Conservation (phyloP, 2,888 invertebrate genomes). For the Cenopis cana region DNA sequence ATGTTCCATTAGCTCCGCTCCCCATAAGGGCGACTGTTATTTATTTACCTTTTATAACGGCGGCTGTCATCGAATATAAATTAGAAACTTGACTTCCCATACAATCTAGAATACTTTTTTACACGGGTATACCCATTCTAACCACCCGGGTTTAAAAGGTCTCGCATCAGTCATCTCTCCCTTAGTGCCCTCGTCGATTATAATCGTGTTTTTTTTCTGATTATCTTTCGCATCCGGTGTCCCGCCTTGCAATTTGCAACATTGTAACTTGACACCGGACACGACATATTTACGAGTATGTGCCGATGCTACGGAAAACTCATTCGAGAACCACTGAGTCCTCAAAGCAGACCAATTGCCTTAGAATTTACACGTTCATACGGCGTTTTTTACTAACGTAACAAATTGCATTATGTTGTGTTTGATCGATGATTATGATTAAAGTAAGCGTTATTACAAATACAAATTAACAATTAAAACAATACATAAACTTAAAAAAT, state of each 20-base stretch:
- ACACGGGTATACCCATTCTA: not conserved
- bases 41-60: too few species aligned
- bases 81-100: too few species aligned
- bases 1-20: not conserved
- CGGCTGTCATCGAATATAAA: too few species aligned
- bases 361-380: not conserved
- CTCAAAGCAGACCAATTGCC: not conserved
- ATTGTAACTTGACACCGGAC: slow-evolving; percentile 39
- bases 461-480: too few species aligned
- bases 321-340: not conserved
- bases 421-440: slow-evolving; percentile 8
- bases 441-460: slow-evolving; percentile 34
- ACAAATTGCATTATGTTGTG: slow-evolving; percentile 13
- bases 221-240: slow-evolving; percentile 35
- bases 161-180: not conserved
- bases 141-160: not conserved
- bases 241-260: slow-evolving; percentile 38
- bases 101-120: not conserved
- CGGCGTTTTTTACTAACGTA: not conserved
- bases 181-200: not conserved
- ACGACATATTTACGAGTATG: slow-evolving; percentile 23
- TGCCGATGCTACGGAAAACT: slow-evolving; percentile 18
- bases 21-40: too few species aligned
- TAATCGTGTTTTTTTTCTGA: slow-evolving; percentile 27
- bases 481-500: too few species aligned